Percentiles rank a stretch among this genome's conserved stretches.
These are phyloP conservation scores for Harpalus rubripes DNA, from an alignment of 2,888 invertebrate genomes.

Conservation along the genomic window DNA sequence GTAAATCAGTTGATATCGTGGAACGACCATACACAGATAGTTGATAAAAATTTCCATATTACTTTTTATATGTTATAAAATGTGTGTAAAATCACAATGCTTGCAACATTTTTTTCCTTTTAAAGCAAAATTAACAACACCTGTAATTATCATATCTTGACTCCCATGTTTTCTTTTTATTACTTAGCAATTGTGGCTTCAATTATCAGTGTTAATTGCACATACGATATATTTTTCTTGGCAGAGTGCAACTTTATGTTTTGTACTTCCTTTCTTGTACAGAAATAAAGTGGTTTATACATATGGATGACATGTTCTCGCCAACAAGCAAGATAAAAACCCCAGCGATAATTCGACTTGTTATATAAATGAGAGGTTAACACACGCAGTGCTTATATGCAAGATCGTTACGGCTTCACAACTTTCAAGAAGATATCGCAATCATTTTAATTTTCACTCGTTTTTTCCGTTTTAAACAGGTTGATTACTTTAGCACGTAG, in stretches of 20 bases:
- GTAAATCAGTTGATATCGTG: too few species aligned
- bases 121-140: background rate
- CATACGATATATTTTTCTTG: slow-evolving; percentile 16
- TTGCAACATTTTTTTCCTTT: background rate
- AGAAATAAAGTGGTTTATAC: slow-evolving; percentile 41
- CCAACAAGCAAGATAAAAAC: background rate
- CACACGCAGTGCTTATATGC: background rate
- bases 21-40: too few species aligned
- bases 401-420: background rate
- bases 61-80: too few species aligned
- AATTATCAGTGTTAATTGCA: slow-evolving; percentile 28
- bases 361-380: background rate
- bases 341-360: background rate
- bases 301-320: slow-evolving; percentile 32
- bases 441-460: too few species aligned
- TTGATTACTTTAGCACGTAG: too few species aligned
- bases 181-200: background rate
- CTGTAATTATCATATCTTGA: background rate
- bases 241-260: slow-evolving; percentile 24
- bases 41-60: too few species aligned
- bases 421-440: too few species aligned
- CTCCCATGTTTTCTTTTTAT: background rate
- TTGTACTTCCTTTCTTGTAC: slow-evolving; percentile 25
- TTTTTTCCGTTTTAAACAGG: too few species aligned
- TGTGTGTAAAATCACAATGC: background rate